These are phyloP conservation scores for Sardinella longiceps DNA, from an alignment of 2,797 vertebrate species.

Conservation along the genomic window DNA sequence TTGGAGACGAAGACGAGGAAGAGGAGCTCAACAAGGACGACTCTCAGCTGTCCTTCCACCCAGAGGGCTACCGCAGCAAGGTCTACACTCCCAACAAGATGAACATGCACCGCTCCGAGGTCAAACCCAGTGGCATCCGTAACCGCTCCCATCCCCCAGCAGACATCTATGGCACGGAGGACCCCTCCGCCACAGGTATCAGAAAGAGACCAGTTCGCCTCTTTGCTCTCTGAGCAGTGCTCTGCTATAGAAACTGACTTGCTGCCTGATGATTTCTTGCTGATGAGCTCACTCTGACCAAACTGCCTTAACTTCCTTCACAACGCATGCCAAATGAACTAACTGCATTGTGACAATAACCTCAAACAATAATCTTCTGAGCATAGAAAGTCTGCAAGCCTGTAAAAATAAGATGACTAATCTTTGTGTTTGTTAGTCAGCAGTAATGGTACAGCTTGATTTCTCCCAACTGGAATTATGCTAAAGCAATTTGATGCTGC, in stretches of 20 bases:
- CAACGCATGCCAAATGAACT: neutral
- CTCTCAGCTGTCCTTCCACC: slow-evolving; percentile 77
- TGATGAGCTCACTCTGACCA: neutral
- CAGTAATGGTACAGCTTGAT: neutral
- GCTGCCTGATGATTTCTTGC: neutral
- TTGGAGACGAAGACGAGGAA: slow-evolving; percentile 75
- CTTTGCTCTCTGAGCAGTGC: slow-evolving; percentile 56
- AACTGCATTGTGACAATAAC: neutral
- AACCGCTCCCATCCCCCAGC: slow-evolving; percentile 52
- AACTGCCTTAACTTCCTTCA: neutral
- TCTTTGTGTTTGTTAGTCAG: neutral
- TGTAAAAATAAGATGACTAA: neutral
- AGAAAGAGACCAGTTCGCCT: slow-evolving; percentile 64
- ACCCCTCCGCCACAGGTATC: slow-evolving; percentile 78
- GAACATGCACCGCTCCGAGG: slow-evolving; percentile 71
- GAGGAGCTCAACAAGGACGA: slow-evolving; percentile 54
- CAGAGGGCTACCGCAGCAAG: slow-evolving; percentile 79
- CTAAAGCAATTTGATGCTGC: neutral
- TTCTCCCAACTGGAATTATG: neutral
- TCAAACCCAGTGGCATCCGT: slow-evolving; percentile 54
- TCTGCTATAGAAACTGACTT: slow-evolving; percentile 6
- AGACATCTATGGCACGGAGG: slow-evolving; percentile 66
- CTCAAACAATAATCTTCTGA: neutral
- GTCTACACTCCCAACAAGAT: slow-evolving; percentile 78
- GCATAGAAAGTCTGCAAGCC: neutral